phyloP scores from a whole-genome alignment of 2,888 invertebrate species.

The Lathronympha strigana region DNA sequence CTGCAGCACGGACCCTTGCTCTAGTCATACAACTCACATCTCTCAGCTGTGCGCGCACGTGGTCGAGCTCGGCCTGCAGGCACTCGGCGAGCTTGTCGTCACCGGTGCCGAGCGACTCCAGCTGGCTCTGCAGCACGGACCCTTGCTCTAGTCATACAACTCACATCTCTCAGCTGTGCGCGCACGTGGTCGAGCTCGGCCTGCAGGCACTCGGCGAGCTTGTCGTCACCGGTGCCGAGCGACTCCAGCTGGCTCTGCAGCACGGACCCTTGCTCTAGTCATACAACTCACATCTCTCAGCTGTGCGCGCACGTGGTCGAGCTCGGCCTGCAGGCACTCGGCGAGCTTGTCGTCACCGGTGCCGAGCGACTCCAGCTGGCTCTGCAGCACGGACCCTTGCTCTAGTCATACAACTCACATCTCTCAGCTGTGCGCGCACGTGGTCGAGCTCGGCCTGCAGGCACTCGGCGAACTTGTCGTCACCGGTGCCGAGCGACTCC shows the following conservation, averaged over 20 bases:
- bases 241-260: no score
- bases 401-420: slow-evolving; percentile 52
- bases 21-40: no score
- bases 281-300: slow-evolving; percentile 64
- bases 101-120: no score
- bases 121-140: no score
- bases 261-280: neutral
- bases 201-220: neutral
- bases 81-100: no score
- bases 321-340: neutral
- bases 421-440: slow-evolving; percentile 67
- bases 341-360: neutral
- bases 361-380: no score
- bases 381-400: neutral
- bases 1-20: no score
- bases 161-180: no score
- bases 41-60: no score
- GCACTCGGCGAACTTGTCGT: slow-evolving; percentile 62
- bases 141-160: no score
- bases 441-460: slow-evolving; percentile 66
- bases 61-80: no score
- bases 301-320: slow-evolving; percentile 64
- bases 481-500: slow-evolving; percentile 64
- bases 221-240: neutral
- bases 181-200: no score